Evolutionary conservation across 1,140 invertebrate genomes (phyloP).

Genomic region (Papilio machaon): DNA sequence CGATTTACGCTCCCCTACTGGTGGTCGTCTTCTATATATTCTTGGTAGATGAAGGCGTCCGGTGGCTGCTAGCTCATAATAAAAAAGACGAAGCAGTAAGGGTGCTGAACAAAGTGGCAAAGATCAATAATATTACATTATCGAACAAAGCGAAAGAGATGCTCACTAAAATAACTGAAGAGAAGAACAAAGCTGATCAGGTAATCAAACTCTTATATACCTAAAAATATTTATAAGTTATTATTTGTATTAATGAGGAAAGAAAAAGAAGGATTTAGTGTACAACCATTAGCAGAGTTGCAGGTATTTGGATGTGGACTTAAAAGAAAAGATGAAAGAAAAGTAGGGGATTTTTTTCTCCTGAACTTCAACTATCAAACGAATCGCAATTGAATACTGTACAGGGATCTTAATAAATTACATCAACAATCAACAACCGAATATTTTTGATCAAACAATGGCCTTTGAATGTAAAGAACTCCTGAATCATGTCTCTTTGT

Average conservation of each 20-base stretch:
- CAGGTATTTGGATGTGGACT: background rate
- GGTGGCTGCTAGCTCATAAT: constrained; percentile 89
- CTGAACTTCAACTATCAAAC: background rate
- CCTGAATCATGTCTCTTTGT: background rate
- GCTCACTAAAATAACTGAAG: constrained; percentile 62
- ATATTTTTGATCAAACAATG: constrained; percentile 1
- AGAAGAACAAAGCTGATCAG: constrained; percentile 55
- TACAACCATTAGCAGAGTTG: background rate
- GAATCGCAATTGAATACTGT: background rate
- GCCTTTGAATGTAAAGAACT: background rate
- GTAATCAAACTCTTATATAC: constrained; percentile 41
- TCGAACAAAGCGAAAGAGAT: constrained; percentile 82
- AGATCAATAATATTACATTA: constrained; percentile 85
- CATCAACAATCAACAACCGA: background rate
- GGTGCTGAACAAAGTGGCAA: constrained; percentile 85
- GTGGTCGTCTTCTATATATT: constrained; percentile 85
- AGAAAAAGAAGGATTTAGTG: no score
- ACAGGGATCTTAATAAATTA: background rate
- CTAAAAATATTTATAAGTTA: no score
- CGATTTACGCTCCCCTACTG: constrained; percentile 86
- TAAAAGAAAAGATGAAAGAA: background rate
- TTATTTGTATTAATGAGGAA: no score
- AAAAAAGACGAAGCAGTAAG: constrained; percentile 85
- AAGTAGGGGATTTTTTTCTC: no score
- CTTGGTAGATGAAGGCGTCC: constrained; percentile 85